These are phyloP conservation scores for Acanthoscelides obtectus DNA, from an alignment of 2,888 invertebrate species.

Conservation along the genomic window DNA sequence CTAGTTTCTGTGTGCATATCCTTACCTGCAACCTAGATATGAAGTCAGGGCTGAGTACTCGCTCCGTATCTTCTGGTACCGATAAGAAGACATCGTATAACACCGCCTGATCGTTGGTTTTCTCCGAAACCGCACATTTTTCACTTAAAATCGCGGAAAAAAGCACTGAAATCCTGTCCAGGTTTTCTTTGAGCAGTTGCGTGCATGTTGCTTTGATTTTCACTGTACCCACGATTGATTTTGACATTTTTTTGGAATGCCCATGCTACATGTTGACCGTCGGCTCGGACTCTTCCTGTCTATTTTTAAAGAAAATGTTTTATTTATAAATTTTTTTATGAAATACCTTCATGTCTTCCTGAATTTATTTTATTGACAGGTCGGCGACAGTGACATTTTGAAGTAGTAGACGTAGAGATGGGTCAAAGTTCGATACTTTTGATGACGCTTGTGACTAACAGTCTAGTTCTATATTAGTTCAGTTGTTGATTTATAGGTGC, in stretches of 20 bases:
- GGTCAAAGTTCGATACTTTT: not conserved
- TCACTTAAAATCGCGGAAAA: slow-evolving; percentile 44
- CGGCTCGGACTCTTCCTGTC: not conserved
- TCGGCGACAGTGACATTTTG: not conserved
- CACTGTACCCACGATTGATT: slow-evolving; percentile 40
- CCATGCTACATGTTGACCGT: slow-evolving; percentile 30
- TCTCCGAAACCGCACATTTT: slow-evolving; percentile 24
- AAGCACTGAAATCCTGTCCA: slow-evolving; percentile 42
- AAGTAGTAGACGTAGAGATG: not conserved
- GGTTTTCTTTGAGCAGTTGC: slow-evolving; percentile 40
- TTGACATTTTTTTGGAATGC: slow-evolving; percentile 37
- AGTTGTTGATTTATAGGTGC: too few species aligned
- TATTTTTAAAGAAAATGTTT: not conserved
- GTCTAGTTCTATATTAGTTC: too few species aligned
- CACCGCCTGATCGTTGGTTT: slow-evolving; percentile 31
- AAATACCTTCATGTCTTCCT: not conserved
- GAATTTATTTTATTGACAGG: not conserved
- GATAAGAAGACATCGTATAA: slow-evolving; percentile 39
- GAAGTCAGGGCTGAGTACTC: slow-evolving; percentile 43
- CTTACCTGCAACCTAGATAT: slow-evolving; percentile 44
- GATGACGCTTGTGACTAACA: too few species aligned
- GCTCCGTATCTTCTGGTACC: slow-evolving; percentile 36
- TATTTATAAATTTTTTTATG: not conserved
- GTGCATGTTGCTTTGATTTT: slow-evolving; percentile 42
- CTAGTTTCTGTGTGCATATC: slow-evolving; percentile 18